Percentiles rank a stretch among this genome's conserved stretches.
phyloP scores from a whole-genome alignment of 2,888 invertebrate species.

The Lasioglossum zephyrum region DNA sequence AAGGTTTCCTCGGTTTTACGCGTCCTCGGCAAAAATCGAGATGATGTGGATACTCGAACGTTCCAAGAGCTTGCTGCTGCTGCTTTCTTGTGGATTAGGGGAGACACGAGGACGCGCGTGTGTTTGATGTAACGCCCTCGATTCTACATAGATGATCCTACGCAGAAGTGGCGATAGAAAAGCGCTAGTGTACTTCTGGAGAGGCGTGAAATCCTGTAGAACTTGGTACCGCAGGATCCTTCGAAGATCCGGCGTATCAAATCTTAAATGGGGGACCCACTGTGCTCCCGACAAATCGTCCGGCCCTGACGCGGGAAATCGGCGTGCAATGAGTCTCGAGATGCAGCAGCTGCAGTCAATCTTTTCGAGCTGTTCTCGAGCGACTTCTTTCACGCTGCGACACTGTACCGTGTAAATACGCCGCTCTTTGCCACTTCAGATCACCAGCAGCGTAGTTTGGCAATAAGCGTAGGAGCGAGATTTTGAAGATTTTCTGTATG shows the following conservation, averaged over 20 bases:
- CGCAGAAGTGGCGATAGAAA: conserved; percentile 24
- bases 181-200: conserved; percentile 44
- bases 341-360: conserved; percentile 60
- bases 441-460: background rate
- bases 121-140: conserved; percentile 1
- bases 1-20: conserved; percentile 56
- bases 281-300: conserved; percentile 62
- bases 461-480: no score
- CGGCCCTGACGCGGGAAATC: conserved; percentile 61
- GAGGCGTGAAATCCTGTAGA: conserved; percentile 68
- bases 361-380: conserved; percentile 31
- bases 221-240: conserved; percentile 40
- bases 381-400: conserved; percentile 43
- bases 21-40: conserved; percentile 34
- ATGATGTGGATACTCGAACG: conserved; percentile 19
- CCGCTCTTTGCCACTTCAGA: background rate
- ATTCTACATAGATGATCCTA: conserved; percentile 41
- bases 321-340: conserved; percentile 50
- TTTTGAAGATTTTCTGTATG: no score
- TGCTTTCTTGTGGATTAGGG: conserved; percentile 14
- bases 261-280: conserved; percentile 49
- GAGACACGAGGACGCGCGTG: conserved; percentile 18
- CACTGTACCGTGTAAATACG: conserved; percentile 30
- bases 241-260: conserved; percentile 63
- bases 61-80: background rate